A percentile compares a stretch with the other conserved stretches of the same genome.
Conservation (phyloP, 1,140 invertebrate species). For the Solenopsis fugax region DNA sequence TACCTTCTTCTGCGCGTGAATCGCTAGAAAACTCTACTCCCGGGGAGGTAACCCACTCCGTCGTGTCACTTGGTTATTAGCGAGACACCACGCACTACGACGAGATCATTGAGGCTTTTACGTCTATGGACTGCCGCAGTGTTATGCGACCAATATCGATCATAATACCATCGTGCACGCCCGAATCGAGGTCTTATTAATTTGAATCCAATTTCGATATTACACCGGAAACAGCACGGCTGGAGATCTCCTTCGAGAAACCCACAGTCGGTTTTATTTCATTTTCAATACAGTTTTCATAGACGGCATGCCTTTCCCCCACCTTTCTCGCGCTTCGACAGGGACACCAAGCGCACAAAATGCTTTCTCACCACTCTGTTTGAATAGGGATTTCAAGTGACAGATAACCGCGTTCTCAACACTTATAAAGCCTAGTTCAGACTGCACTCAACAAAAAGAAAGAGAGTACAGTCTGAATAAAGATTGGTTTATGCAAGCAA, state of each 20-base stretch:
- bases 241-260: slow-evolving; percentile 35
- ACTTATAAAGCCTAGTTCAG: no score
- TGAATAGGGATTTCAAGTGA: no score
- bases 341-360: slow-evolving; percentile 48
- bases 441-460: no score
- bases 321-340: slow-evolving; percentile 2
- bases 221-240: slow-evolving; percentile 66
- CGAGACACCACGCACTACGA: slow-evolving; percentile 45
- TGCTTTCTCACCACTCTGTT: background rate
- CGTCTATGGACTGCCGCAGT: slow-evolving; percentile 25
- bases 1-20: slow-evolving; percentile 63
- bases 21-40: slow-evolving; percentile 55
- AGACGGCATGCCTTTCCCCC: slow-evolving; percentile 68
- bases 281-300: slow-evolving; percentile 71
- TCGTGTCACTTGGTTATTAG: slow-evolving; percentile 3
- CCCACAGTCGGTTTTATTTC: slow-evolving; percentile 68
- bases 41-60: slow-evolving; percentile 61
- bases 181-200: slow-evolving; percentile 43
- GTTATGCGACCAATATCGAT: slow-evolving; percentile 59
- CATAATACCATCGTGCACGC: slow-evolving; percentile 56
- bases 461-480: no score
- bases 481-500: no score
- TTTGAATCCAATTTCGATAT: slow-evolving; percentile 56
- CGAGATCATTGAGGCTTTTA: slow-evolving; percentile 63
- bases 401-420: no score